Evolutionary conservation across 2,113 vertebrate species (phyloP).

Genomic region (Heloderma charlesbogerti): DNA sequence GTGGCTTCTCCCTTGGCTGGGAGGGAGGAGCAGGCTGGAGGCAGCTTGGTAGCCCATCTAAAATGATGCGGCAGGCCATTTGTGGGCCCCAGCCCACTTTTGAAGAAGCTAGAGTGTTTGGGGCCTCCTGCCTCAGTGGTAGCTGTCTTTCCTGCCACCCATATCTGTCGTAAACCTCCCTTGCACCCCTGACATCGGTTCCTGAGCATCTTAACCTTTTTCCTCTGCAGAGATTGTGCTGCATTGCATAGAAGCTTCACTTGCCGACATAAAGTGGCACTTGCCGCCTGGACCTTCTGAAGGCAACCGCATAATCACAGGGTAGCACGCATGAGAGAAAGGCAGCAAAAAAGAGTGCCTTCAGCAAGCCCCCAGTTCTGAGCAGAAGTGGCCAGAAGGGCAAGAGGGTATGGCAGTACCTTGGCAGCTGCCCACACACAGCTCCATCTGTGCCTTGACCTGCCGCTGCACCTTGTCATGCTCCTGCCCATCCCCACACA

Average conservation of each 20-base stretch:
- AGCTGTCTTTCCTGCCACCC: neutral
- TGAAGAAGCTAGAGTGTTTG: neutral
- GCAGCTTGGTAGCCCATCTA: too few relatives aligned
- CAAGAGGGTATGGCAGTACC: neutral
- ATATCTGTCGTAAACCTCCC: neutral
- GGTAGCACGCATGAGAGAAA: neutral
- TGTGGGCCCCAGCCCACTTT: too few relatives aligned
- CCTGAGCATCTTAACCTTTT: neutral
- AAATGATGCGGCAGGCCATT: too few relatives aligned
- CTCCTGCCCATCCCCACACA: neutral
- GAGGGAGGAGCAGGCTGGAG: too few relatives aligned
- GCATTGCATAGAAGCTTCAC: neutral
- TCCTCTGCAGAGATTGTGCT: neutral
- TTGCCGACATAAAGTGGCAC: neutral
- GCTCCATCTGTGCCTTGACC: slow-evolving; percentile 2
- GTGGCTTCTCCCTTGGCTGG: too few relatives aligned
- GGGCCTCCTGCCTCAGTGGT: neutral
- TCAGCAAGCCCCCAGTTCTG: neutral
- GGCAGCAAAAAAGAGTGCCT: neutral
- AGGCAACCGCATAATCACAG: neutral
- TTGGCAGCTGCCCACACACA: neutral
- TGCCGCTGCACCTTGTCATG: neutral
- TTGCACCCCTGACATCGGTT: neutral
- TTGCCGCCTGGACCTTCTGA: neutral
- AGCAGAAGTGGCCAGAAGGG: neutral